Evolutionary conservation across 2,113 vertebrate species (phyloP).

Genomic region (Setophaga kirtlandii): DNA sequence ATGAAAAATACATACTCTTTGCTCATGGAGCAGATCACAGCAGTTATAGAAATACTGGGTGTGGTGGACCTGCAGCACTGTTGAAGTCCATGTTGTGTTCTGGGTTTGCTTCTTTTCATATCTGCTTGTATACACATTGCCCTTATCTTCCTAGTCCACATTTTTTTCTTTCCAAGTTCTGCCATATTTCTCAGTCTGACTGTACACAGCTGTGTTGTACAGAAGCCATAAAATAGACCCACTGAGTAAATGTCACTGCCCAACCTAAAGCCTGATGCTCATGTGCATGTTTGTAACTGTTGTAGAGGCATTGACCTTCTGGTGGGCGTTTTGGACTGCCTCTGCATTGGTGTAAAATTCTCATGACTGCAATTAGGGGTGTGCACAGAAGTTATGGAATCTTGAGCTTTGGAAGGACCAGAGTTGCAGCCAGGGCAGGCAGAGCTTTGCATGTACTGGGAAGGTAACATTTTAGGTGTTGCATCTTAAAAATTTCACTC

Average conservation of each 20-base stretch:
- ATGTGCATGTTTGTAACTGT: not conserved
- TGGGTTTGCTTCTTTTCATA: not conserved
- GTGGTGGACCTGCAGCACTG: not conserved
- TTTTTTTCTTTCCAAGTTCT: not conserved
- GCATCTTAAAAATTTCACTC: not conserved
- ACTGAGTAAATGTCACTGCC: not conserved
- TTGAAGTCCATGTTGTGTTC: not conserved
- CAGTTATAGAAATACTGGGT: not conserved
- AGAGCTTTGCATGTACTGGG: not conserved
- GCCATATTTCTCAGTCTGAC: not conserved
- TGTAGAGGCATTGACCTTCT: not conserved
- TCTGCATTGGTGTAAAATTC: not conserved
- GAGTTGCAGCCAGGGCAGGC: not conserved
- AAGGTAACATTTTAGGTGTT: not conserved
- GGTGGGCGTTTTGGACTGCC: not conserved
- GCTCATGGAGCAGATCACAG: not conserved
- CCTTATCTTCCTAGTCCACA: not conserved
- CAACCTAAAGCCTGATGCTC: not conserved
- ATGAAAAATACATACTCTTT: not conserved
- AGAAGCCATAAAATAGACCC: not conserved
- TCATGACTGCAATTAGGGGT: not conserved
- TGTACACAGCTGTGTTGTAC: not conserved
- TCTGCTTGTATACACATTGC: not conserved
- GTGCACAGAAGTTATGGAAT: rapidly evolving
- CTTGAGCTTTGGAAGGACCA: not conserved